These are phyloP conservation scores for Nyctibius grandis DNA, from an alignment of 2,797 vertebrate species.

Conservation along the genomic window DNA sequence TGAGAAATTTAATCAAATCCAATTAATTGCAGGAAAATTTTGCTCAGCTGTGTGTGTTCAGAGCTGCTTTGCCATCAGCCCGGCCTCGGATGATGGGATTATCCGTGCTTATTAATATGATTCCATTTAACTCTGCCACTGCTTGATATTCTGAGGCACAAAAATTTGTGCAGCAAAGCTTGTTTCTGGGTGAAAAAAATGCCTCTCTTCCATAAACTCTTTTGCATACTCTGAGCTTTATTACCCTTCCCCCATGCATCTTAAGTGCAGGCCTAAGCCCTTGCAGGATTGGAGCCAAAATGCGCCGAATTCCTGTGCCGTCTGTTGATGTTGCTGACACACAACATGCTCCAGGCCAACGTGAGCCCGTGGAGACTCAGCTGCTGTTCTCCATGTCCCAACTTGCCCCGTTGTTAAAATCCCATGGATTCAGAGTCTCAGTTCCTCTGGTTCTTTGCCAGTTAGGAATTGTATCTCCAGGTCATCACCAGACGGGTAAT, in stretches of 20 bases:
- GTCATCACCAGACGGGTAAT: not conserved
- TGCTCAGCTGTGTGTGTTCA: not conserved
- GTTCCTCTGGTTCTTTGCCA: not conserved
- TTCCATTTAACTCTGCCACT: not conserved
- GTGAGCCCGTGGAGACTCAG: not conserved
- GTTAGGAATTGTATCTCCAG: not conserved
- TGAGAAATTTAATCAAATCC: slow-evolving; percentile 28
- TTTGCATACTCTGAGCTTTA: not conserved
- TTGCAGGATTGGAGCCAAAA: not conserved
- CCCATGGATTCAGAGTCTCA: not conserved
- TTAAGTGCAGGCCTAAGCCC: not conserved
- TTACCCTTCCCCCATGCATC: not conserved
- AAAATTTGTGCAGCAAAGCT: not conserved
- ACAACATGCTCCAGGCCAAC: not conserved
- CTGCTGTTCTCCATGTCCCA: not conserved
- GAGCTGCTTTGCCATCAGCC: not conserved
- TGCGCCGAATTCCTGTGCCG: rapidly evolving
- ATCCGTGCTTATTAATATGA: slow-evolving; percentile 3
- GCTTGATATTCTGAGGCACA: not conserved
- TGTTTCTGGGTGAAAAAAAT: not conserved
- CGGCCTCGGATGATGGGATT: not conserved
- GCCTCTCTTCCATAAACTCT: not conserved
- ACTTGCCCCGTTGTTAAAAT: not conserved
- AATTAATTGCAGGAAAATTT: slow-evolving; percentile 30
- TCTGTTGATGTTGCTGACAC: not conserved